A percentile compares a stretch with the other conserved stretches of the same genome.
These are phyloP conservation scores for Drosophila orena DNA, from an alignment of 1,140 invertebrate species.

Conservation along the genomic window DNA sequence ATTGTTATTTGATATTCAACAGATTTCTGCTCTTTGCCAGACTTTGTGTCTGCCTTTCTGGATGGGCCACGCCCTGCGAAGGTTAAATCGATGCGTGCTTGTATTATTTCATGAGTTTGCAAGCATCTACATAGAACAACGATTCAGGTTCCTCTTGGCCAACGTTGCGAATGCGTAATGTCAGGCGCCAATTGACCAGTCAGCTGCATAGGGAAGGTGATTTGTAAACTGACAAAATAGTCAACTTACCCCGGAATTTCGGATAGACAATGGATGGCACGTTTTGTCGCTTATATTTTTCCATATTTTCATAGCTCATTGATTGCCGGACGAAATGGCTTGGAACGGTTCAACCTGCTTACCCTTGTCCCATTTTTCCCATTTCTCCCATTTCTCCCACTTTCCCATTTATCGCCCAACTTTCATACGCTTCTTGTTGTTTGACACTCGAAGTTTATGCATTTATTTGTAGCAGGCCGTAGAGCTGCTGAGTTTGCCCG, in stretches of 20 bases:
- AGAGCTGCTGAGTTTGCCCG: constrained; percentile 11
- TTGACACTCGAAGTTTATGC: constrained; percentile 73
- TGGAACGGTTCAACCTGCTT: constrained; percentile 55
- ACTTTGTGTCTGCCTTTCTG: constrained; percentile 24
- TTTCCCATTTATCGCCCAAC: background rate
- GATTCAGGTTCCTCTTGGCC: constrained; percentile 6
- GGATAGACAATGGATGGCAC: constrained; percentile 38
- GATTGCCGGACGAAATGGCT: constrained; percentile 62
- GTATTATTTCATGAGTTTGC: constrained; percentile 68
- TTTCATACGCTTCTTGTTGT: constrained; percentile 37
- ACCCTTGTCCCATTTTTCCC: background rate
- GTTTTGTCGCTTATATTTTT: constrained; percentile 52
- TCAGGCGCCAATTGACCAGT: constrained; percentile 19
- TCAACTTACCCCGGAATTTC: constrained; percentile 3
- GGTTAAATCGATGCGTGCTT: constrained; percentile 66
- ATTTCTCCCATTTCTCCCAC: background rate
- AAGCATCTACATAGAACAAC: constrained; percentile 20
- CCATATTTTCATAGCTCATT: constrained; percentile 79
- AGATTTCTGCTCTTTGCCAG: constrained; percentile 62
- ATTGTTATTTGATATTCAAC: constrained; percentile 84
- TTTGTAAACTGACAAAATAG: constrained; percentile 41
- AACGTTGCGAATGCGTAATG: constrained; percentile 66
- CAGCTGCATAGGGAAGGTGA: constrained; percentile 15
- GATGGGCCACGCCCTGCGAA: constrained; percentile 31
- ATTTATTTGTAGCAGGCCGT: constrained; percentile 72